Conservation (phyloP, 2,113 vertebrate species). For the Camelus bactrianus region DNA sequence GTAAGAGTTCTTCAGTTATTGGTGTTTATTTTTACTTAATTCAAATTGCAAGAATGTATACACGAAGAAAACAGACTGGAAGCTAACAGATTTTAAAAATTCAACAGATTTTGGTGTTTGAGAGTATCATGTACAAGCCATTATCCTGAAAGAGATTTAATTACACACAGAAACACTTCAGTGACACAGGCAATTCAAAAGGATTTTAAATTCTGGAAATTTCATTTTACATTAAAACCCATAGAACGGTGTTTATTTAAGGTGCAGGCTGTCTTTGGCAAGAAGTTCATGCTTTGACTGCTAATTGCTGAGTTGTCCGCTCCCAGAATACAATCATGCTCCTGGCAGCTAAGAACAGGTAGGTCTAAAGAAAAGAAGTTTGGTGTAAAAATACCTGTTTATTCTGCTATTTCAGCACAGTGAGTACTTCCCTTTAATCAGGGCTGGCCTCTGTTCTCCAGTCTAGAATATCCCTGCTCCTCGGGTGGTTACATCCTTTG, state of each 20-base stretch:
- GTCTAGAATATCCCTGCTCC: not conserved
- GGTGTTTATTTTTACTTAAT: not conserved
- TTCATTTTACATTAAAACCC: not conserved
- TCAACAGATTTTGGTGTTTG: not conserved
- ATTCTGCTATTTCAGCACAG: not conserved
- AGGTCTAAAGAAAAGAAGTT: not conserved
- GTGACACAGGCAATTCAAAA: not conserved
- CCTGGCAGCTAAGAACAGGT: not conserved
- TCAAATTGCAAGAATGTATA: not conserved
- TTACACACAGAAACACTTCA: not conserved
- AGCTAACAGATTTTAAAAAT: not conserved
- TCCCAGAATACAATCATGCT: not conserved
- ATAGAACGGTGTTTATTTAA: not conserved
- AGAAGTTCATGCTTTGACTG: not conserved
- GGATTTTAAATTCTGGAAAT: constrained; percentile 3
- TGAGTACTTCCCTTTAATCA: not conserved
- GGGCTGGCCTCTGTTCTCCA: not conserved
- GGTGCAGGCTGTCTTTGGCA: not conserved
- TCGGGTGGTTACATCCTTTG: not conserved
- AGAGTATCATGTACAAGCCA: not conserved
- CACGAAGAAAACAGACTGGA: not conserved
- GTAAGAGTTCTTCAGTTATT: not conserved
- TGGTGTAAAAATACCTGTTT: not conserved
- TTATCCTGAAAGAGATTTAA: not conserved
- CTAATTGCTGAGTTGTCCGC: not conserved